Percentiles rank a stretch among this genome's conserved stretches.
Conservation (phyloP, 2,888 invertebrate genomes). For the Drosophila austrosaltans region DNA sequence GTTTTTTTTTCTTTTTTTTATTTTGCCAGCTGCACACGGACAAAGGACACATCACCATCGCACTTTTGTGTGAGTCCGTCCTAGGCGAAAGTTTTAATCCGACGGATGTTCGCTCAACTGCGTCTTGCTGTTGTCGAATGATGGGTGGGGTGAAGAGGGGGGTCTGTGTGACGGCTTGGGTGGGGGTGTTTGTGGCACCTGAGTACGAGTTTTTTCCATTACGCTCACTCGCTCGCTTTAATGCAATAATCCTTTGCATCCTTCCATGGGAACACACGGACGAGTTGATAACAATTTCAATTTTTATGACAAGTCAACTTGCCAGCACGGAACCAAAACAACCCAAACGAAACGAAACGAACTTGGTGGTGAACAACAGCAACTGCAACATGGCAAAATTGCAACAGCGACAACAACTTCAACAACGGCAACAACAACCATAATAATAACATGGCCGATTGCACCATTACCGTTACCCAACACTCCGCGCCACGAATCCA, state of each 20-base stretch:
- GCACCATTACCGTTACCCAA: constrained; percentile 63
- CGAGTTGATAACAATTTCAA: constrained; percentile 79
- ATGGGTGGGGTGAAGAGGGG: neutral
- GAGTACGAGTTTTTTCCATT: constrained; percentile 63
- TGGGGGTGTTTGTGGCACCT: constrained; percentile 32
- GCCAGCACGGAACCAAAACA: constrained; percentile 45
- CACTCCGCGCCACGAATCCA: constrained; percentile 42
- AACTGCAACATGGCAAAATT: constrained; percentile 31
- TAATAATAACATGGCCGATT: constrained; percentile 72
- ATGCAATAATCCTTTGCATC: constrained; percentile 76
- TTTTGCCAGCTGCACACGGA: constrained; percentile 2
- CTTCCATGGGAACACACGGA: constrained; percentile 67
- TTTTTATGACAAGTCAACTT: constrained; percentile 77
- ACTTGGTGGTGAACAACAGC: constrained; percentile 38
- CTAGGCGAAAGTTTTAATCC: constrained; percentile 17
- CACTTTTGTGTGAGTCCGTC: constrained; percentile 6
- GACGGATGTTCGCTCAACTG: constrained; percentile 41
- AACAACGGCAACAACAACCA: constrained; percentile 30
- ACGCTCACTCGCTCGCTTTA: constrained; percentile 55
- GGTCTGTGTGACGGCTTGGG: neutral
- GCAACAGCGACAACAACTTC: constrained; percentile 22
- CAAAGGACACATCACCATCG: neutral
- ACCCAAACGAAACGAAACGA: constrained; percentile 54
- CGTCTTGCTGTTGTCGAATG: constrained; percentile 19
- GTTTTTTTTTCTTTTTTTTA: neutral